A percentile compares a stretch with the other conserved stretches of the same genome.
Conservation (phyloP, 2,113 vertebrate species). For the Zosterops pallidus region DNA sequence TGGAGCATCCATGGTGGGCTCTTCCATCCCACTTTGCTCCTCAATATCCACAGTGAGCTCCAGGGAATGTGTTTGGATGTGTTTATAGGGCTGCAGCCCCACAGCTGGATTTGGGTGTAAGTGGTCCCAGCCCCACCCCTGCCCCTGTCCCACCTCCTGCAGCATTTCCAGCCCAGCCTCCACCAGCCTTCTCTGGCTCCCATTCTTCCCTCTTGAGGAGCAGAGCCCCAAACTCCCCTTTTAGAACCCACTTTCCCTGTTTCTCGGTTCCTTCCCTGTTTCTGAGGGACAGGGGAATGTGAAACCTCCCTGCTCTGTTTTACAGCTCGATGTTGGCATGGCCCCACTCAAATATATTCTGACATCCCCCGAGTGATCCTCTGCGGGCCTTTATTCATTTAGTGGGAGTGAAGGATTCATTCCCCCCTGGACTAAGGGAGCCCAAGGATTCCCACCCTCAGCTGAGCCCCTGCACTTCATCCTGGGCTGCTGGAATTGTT, state of each 20-base stretch:
- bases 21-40: background rate
- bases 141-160: background rate
- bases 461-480: slow-evolving; percentile 39
- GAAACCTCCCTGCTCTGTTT: background rate
- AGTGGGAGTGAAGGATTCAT: slow-evolving; percentile 40
- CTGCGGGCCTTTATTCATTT: slow-evolving; percentile 45
- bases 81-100: background rate
- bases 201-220: background rate
- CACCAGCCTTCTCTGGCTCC: background rate
- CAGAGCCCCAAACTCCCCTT: background rate
- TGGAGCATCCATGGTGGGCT: background rate
- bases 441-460: slow-evolving; percentile 38
- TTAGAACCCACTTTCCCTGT: background rate
- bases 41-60: fast-evolving
- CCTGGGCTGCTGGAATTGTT: slow-evolving; percentile 22
- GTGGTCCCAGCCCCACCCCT: background rate
- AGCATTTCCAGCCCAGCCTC: background rate
- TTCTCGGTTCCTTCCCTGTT: background rate
- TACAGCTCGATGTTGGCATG: background rate
- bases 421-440: background rate
- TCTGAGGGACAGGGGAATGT: background rate
- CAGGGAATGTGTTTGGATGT: background rate
- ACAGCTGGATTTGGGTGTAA: background rate
- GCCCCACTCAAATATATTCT: background rate
- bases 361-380: background rate